Conservation (phyloP, 2,113 vertebrate genomes). For the Plestiodon gilberti region DNA sequence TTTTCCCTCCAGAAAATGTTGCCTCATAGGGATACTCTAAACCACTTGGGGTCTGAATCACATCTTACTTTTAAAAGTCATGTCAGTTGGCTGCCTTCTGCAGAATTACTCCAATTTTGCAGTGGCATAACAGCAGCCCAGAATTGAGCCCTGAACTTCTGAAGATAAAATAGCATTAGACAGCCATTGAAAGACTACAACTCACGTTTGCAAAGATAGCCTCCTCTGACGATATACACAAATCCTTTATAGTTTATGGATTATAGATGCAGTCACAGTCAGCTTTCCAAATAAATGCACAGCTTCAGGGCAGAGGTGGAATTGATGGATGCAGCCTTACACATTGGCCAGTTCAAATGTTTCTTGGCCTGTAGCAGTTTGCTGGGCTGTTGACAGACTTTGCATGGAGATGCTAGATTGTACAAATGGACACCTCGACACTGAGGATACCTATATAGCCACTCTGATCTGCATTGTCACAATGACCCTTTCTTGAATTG, state of each 20-base stretch:
- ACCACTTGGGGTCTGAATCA: not conserved
- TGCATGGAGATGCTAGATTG: not conserved
- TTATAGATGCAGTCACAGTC: not conserved
- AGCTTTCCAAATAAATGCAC: not conserved
- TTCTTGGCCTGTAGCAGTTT: not conserved
- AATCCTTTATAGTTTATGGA: not conserved
- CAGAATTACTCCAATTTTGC: not conserved
- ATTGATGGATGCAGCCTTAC: not conserved
- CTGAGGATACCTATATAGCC: not conserved
- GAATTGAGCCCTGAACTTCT: conserved; percentile 32
- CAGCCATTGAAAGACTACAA: not conserved
- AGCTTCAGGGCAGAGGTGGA: not conserved
- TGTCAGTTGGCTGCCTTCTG: not conserved
- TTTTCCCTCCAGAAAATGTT: conserved; percentile 9
- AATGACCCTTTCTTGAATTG: not conserved
- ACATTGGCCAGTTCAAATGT: too few species aligned
- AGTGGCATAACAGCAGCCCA: not conserved
- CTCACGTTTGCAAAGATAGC: conserved; percentile 25
- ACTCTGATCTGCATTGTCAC: not conserved
- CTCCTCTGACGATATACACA: not conserved
- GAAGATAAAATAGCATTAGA: not conserved
- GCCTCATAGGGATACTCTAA: conserved; percentile 8
- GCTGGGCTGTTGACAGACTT: not conserved
- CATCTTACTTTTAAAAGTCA: not conserved
- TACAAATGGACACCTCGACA: not conserved